Evolutionary conservation across 2,113 vertebrate species (phyloP).

Genomic region (Platanista minor): DNA sequence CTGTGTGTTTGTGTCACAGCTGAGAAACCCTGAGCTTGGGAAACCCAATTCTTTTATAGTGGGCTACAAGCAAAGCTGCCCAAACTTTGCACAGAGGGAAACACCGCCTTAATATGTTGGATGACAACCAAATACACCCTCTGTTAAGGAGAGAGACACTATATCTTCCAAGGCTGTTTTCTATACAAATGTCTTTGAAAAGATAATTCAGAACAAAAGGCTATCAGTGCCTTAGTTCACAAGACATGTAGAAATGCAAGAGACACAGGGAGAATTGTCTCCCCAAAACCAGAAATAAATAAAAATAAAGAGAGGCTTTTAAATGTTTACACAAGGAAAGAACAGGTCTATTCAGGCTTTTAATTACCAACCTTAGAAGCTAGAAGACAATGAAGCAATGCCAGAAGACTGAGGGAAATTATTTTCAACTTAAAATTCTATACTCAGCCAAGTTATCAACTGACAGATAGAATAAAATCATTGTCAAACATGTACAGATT

Average conservation of each 20-base stretch:
- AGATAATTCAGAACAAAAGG: not conserved
- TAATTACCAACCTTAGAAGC: not conserved
- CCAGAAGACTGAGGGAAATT: not conserved
- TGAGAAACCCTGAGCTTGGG: not conserved
- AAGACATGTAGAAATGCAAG: not conserved
- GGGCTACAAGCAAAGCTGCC: not conserved
- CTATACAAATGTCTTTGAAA: not conserved
- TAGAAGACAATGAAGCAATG: not conserved
- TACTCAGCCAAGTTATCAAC: not conserved
- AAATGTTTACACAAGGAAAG: not conserved
- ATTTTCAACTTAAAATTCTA: not conserved
- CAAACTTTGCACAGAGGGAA: not conserved
- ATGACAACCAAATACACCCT: not conserved
- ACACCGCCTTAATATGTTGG: not conserved
- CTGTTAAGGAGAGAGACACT: not conserved
- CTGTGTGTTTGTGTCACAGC: not conserved
- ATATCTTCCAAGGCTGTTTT: not conserved
- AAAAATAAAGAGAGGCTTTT: not conserved
- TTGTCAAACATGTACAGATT: not conserved
- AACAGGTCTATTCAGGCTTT: not conserved
- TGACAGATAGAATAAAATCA: not conserved
- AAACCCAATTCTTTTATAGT: not conserved
- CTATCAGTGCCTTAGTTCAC: not conserved
- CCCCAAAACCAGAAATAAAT: not conserved
- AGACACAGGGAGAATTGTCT: not conserved